Evolutionary conservation across 37 sponge, comb jelly and placozoan genomes (phyloP), one percentile per base, ranked within the genome.

Genomic region (Spongilla lacustris): DNA sequence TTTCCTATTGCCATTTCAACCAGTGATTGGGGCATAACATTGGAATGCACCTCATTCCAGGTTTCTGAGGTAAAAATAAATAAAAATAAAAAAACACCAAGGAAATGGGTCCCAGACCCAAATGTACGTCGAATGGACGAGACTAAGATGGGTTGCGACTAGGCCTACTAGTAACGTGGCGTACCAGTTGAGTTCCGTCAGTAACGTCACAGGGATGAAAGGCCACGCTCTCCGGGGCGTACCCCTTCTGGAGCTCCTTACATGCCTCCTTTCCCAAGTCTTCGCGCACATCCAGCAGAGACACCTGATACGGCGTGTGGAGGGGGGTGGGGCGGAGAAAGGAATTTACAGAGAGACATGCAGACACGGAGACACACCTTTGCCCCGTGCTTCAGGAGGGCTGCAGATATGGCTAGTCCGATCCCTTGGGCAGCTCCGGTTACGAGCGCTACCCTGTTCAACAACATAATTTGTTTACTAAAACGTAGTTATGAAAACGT

Each of bases 361-460:
- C 8, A n/a, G n/a, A n/a, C 46, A 46, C 8, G 6, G 4, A 8
- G 46, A 46, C 85, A 67, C 30, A 91, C 95, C 74, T 81, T 91
- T 8, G 75, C 92, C 82, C 86, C 86, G 71, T 84, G 75, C 68
- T 81, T 78, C 48, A 94, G 86, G 35, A 94, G 58, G 27, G 82
- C 69, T 26, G 50, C 24, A 14, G 86, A 35, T 32, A 83, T 83
- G 11, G 95, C 91, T 23, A 90, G 89, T 1, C 95, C 95, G 25
- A 94, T 87, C 11, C 95, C 95, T 37, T 90, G 88, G 5, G 95
- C 95, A 28, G 83, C 95, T 14, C 95, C 95, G 37, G 95, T 94
- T 29, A 94, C 84, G 22, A 94, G 78, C 68, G 95, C 95, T 32
- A 91, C 91, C 50, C 74, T 81, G 14, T 50, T 81, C 0, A 67